These are phyloP conservation scores for Thripadectes ignobilis DNA, from an alignment of 2,797 vertebrate species.

Conservation along the genomic window DNA sequence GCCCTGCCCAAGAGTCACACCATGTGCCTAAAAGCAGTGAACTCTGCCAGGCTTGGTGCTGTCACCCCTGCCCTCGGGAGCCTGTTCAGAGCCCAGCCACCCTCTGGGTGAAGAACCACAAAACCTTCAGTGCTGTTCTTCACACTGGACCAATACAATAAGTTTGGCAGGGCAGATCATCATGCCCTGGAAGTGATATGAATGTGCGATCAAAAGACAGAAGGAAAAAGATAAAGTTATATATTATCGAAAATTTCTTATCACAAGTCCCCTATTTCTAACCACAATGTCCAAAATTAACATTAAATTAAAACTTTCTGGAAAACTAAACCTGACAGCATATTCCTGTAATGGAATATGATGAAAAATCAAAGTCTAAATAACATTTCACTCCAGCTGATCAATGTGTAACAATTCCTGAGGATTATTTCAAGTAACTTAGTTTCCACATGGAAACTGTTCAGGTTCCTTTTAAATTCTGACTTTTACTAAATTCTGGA, in stretches of 20 bases:
- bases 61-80: not conserved
- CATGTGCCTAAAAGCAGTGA: not conserved
- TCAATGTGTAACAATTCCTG: not conserved
- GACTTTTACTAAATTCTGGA: not conserved
- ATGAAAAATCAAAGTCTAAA: not conserved
- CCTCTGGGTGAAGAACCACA: not conserved
- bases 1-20: not conserved
- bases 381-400: not conserved
- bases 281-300: not conserved
- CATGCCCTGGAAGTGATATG: not conserved
- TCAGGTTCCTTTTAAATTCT: not conserved
- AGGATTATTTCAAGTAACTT: not conserved
- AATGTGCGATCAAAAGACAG: not conserved
- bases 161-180: not conserved
- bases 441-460: not conserved
- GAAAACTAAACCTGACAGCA: not conserved
- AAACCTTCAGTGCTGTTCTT: not conserved
- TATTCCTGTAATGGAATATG: not conserved
- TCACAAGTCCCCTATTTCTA: not conserved
- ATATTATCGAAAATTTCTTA: not conserved
- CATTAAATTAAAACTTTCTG: not conserved
- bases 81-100: rapidly evolving
- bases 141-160: not conserved
- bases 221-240: not conserved
- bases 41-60: not conserved